These are phyloP conservation scores for Dicrostonyx torquatus DNA, from an alignment of 2,797 vertebrate genomes.

Conservation along the genomic window DNA sequence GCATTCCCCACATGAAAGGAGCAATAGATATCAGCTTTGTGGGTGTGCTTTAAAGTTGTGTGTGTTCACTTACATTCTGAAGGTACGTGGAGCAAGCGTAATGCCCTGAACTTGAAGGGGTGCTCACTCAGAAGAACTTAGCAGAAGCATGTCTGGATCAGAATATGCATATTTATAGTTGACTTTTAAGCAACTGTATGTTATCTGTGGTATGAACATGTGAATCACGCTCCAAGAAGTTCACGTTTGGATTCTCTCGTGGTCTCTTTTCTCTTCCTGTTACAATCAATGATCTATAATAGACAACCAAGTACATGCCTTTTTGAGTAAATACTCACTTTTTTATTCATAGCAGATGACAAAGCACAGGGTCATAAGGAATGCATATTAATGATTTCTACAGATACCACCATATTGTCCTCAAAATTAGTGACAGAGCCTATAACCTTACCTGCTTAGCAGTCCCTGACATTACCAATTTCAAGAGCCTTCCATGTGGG, in stretches of 20 bases:
- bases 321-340: conserved; percentile 43
- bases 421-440: conserved; percentile 26
- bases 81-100: neutral
- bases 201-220: neutral
- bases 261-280: neutral
- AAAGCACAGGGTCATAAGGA: neutral
- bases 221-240: neutral
- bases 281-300: neutral
- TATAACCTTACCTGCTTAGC: neutral
- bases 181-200: neutral
- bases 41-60: conserved; percentile 23
- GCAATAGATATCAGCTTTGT: neutral
- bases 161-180: neutral
- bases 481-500: neutral
- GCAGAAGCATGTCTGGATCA: neutral
- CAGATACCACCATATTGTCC: conserved; percentile 32
- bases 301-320: neutral
- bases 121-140: conserved; percentile 24
- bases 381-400: conserved; percentile 50
- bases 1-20: neutral
- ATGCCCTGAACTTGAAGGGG: neutral
- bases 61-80: neutral
- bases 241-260: conserved; percentile 7
- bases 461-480: neutral
- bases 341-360: conserved; percentile 36